Evolutionary conservation across 1,140 invertebrate species (phyloP).

Genomic region (Sesamia nonagrioides): DNA sequence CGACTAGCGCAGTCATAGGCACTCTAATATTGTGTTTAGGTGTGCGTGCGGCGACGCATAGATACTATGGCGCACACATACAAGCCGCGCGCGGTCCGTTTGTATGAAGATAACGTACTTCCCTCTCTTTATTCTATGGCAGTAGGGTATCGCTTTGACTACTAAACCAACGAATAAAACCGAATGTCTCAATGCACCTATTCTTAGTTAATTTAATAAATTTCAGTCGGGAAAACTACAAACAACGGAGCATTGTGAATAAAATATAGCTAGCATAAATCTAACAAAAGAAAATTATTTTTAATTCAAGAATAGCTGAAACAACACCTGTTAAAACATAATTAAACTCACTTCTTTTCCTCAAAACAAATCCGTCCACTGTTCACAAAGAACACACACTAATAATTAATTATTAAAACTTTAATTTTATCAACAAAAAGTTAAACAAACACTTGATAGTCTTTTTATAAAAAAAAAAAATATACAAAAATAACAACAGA

Average conservation of each 20-base stretch:
- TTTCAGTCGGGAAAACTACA: neutral
- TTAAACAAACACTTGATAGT: neutral
- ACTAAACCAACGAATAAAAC: too few relatives aligned
- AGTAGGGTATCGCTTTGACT: too few relatives aligned
- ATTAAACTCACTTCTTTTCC: neutral
- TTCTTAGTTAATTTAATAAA: too few relatives aligned
- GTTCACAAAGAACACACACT: neutral
- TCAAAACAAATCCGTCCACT: neutral
- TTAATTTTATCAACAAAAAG: neutral
- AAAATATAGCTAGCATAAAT: neutral
- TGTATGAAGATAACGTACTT: too few relatives aligned
- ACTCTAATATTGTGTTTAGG: too few relatives aligned
- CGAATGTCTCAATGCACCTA: too few relatives aligned
- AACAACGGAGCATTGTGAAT: neutral
- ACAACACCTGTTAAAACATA: neutral
- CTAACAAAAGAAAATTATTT: conserved; percentile 7
- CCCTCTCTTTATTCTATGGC: too few relatives aligned
- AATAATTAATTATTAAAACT: neutral
- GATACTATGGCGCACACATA: too few relatives aligned
- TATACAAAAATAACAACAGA: neutral
- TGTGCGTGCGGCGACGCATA: too few relatives aligned
- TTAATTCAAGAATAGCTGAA: neutral
- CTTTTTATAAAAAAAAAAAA: neutral
- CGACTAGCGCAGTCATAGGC: too few relatives aligned
- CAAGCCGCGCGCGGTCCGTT: too few relatives aligned